These are phyloP conservation scores for Drosophila busckii DNA, from an alignment of 1,140 invertebrate genomes.

Conservation along the genomic window DNA sequence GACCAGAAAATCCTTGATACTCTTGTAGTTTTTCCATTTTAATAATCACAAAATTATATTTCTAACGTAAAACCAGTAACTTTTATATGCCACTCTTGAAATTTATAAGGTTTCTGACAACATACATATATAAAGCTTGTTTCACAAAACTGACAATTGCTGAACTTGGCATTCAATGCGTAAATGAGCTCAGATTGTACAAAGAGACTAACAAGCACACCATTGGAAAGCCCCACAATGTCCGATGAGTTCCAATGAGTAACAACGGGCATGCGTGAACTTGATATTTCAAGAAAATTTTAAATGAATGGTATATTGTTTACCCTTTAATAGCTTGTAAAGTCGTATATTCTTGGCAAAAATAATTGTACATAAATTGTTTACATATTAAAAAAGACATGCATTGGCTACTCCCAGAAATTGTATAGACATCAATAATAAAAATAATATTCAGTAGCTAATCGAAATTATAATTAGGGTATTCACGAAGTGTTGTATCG, in stretches of 20 bases:
- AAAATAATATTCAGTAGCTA: no score
- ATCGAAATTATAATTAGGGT: no score
- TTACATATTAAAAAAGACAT: no score
- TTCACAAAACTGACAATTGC: slow-evolving; percentile 13
- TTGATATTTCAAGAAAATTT: no score
- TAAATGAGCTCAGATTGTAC: slow-evolving; percentile 15
- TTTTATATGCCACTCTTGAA: slow-evolving; percentile 2
- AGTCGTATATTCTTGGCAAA: no score
- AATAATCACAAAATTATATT: background rate
- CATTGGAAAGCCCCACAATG: slow-evolving; percentile 11
- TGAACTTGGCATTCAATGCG: slow-evolving; percentile 24
- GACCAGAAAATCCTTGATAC: slow-evolving; percentile 87
- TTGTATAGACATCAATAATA: no score
- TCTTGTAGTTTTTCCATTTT: slow-evolving; percentile 87
- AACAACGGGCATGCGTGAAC: slow-evolving; percentile 48
- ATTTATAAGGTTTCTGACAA: slow-evolving; percentile 32
- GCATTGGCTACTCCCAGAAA: no score
- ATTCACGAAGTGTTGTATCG: no score
- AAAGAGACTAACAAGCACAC: background rate
- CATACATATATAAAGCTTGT: slow-evolving; percentile 5
- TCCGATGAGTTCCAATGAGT: slow-evolving; percentile 22
- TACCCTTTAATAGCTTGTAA: no score
- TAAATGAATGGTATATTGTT: no score
- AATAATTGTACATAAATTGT: no score
- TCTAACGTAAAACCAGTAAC: background rate